A percentile compares a stretch with the other conserved stretches of the same genome.
Evolutionary conservation across 2,797 vertebrate species (phyloP).

Genomic region (Spheniscus humboldti): DNA sequence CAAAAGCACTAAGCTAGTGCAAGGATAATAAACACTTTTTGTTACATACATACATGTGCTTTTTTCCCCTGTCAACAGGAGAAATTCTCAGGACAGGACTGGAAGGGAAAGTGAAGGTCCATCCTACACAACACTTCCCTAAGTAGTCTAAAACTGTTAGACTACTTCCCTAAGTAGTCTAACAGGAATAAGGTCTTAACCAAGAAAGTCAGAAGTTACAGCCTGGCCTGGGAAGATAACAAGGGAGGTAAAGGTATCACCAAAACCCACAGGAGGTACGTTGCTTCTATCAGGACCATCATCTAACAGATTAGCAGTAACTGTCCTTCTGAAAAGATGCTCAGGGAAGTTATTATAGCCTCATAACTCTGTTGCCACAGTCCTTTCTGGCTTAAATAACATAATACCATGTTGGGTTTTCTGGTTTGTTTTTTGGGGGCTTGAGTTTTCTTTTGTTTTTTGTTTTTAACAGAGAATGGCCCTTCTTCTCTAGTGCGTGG

Average conservation of each 20-base stretch:
- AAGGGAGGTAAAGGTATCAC: not conserved
- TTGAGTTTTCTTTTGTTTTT: not conserved
- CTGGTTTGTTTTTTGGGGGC: fast-evolving
- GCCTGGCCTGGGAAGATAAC: not conserved
- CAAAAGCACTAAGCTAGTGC: not conserved
- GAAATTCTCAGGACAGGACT: not conserved
- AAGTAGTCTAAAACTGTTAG: not conserved
- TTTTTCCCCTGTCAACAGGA: not conserved
- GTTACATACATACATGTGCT: fast-evolving
- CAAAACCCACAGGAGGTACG: not conserved
- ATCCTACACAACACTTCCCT: not conserved
- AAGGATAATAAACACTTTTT: not conserved
- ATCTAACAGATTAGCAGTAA: not conserved
- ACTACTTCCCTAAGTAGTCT: not conserved
- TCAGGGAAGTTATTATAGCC: not conserved
- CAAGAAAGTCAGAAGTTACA: not conserved
- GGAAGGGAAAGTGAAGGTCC: not conserved
- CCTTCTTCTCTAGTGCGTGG: not conserved
- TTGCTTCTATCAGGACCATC: not conserved
- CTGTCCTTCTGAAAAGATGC: not conserved
- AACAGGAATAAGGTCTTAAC: not conserved
- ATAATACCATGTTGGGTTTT: fast-evolving
- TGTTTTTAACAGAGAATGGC: not conserved
- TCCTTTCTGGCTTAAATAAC: not conserved
- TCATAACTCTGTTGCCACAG: not conserved